phyloP scores from a whole-genome alignment of 30 jellyfish, hydroid and myxozoan species.

The Chironex yamaguchii region DNA sequence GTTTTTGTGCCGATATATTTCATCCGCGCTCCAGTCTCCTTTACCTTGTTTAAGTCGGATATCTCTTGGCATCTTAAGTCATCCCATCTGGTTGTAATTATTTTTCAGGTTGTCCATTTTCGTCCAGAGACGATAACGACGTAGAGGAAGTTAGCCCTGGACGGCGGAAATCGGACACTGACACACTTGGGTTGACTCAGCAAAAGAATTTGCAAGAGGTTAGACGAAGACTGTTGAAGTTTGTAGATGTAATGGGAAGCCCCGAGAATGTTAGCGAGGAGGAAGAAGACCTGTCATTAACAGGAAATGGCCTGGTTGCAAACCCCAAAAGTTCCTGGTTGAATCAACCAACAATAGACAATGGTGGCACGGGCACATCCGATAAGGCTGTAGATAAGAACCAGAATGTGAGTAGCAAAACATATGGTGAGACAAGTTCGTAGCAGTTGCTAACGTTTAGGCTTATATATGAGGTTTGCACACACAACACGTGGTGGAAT shows the following conservation, averaged over 20 bases:
- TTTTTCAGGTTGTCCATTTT: background rate
- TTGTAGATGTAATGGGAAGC: background rate
- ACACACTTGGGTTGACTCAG: background rate
- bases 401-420: background rate
- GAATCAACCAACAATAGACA: background rate
- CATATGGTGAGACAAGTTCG: background rate
- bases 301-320: background rate
- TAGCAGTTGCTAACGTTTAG: background rate
- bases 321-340: background rate
- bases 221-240: background rate
- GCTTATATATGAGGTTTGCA: background rate
- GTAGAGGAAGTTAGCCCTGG: background rate
- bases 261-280: background rate
- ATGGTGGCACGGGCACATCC: background rate
- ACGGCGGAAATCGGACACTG: constrained; percentile 14
- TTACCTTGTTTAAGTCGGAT: too few relatives aligned
- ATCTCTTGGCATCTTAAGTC: too few relatives aligned
- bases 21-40: too few relatives aligned
- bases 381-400: background rate
- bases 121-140: background rate
- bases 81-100: too few relatives aligned
- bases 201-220: constrained; percentile 4
- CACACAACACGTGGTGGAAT: too few relatives aligned
- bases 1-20: too few relatives aligned
- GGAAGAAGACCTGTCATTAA: background rate